Evolutionary conservation across 1,140 invertebrate species (phyloP).

Genomic region (Drosophila pectinifera): DNA sequence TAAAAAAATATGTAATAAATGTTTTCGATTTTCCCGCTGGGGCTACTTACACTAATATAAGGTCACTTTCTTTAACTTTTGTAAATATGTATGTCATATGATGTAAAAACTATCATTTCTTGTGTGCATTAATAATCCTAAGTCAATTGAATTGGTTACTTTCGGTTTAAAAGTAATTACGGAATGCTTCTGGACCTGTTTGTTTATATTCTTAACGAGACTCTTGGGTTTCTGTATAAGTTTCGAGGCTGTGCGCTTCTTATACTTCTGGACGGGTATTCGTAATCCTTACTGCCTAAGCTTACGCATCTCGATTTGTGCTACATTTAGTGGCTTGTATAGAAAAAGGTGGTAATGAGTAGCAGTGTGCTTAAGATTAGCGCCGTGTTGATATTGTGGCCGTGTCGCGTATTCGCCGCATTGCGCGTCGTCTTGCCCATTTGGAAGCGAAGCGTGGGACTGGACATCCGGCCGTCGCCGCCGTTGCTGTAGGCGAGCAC

Average conservation of each 20-base stretch:
- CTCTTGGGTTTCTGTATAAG: slow-evolving; percentile 45
- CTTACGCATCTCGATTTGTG: slow-evolving; percentile 23
- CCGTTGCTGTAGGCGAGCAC: slow-evolving; percentile 97
- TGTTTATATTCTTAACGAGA: slow-evolving; percentile 59
- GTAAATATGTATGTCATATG: slow-evolving; percentile 11
- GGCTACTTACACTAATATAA: slow-evolving; percentile 74
- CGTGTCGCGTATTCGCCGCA: slow-evolving; percentile 63
- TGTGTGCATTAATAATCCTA: slow-evolving; percentile 35
- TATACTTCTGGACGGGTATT: slow-evolving; percentile 46
- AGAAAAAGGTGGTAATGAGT: slow-evolving; percentile 66
- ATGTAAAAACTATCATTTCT: slow-evolving; percentile 18
- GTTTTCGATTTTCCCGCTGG: slow-evolving; percentile 38
- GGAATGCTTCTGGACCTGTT: slow-evolving; percentile 57
- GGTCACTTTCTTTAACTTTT: slow-evolving; percentile 67
- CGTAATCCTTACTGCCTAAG: slow-evolving; percentile 35
- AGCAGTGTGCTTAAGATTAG: slow-evolving; percentile 66
- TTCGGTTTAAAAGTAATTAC: slow-evolving; percentile 40
- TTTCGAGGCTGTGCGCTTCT: slow-evolving; percentile 62
- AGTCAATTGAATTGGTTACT: slow-evolving; percentile 58
- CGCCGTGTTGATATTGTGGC: slow-evolving; percentile 70
- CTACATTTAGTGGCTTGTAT: slow-evolving; percentile 49
- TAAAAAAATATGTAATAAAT: slow-evolving; percentile 56
- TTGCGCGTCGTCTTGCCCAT: slow-evolving; percentile 88
- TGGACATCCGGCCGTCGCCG: slow-evolving; percentile 98
- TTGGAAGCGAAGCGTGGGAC: slow-evolving; percentile 94